phyloP scores from a whole-genome alignment of 1,140 invertebrate genomes.

The Sycobia sp. region DNA sequence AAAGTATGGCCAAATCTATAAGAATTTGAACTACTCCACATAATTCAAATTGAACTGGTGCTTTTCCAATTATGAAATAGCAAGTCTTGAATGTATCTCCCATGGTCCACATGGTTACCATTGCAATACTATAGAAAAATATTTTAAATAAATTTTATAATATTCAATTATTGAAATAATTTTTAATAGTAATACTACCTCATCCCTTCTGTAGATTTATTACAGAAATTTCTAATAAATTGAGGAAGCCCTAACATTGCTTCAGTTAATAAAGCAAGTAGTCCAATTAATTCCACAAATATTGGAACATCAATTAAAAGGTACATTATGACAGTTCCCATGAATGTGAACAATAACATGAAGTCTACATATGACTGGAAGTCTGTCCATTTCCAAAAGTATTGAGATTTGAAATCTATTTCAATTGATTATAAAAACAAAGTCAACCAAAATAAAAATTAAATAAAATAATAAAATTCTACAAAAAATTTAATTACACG shows the following conservation, averaged over 20 bases:
- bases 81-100: conserved; percentile 96
- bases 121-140: conserved; percentile 72
- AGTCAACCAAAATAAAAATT: conserved; percentile 24
- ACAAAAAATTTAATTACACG: conserved; percentile 49
- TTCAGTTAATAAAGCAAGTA: conserved; percentile 93
- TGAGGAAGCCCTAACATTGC: conserved; percentile 95
- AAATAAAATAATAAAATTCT: conserved; percentile 5
- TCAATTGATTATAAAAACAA: conserved; percentile 49
- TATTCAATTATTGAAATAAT: conserved; percentile 7
- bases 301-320: conserved; percentile 79
- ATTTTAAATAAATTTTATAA: background rate
- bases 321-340: conserved; percentile 85
- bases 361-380: conserved; percentile 96
- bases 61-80: conserved; percentile 89
- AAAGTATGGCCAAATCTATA: conserved; percentile 82
- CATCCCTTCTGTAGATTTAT: conserved; percentile 95
- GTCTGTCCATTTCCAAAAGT: conserved; percentile 99
- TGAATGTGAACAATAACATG: conserved; percentile 82
- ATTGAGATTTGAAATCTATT: conserved; percentile 85
- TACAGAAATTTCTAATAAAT: conserved; percentile 84
- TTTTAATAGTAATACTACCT: conserved; percentile 69
- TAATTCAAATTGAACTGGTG: conserved; percentile 94
- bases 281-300: conserved; percentile 89
- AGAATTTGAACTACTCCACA: conserved; percentile 92
- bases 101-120: conserved; percentile 96